A percentile compares a stretch with the other conserved stretches of the same genome.
These are phyloP conservation scores for Aspidiotus destructor DNA, from an alignment of 2,888 invertebrate genomes.

Conservation along the genomic window DNA sequence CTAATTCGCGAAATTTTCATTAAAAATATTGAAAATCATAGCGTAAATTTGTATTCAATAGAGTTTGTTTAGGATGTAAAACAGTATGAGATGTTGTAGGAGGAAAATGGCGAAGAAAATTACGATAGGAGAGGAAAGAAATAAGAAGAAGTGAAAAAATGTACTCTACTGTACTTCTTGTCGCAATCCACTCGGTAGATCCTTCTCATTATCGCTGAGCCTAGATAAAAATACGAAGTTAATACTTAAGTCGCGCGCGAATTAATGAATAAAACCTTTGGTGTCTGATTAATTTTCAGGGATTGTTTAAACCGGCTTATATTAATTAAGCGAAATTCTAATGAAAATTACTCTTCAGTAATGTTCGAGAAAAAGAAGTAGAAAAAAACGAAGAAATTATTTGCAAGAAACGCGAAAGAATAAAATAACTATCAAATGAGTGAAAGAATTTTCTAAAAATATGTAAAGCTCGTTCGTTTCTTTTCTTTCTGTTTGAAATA, in stretches of 20 bases:
- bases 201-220: constrained; percentile 9
- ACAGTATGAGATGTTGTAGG: no score
- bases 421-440: constrained; percentile 18
- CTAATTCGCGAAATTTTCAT: no score
- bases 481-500: neutral
- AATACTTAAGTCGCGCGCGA: constrained; percentile 21
- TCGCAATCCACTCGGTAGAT: neutral
- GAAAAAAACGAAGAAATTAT: constrained; percentile 4
- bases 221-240: constrained; percentile 23
- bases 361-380: constrained; percentile 4
- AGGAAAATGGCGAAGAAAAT: no score
- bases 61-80: no score
- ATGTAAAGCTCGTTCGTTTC: constrained; percentile 12
- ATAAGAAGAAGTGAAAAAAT: neutral
- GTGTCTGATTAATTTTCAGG: constrained; percentile 27
- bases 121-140: no score
- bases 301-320: constrained; percentile 27
- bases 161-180: neutral
- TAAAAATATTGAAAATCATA: no score
- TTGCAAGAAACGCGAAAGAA: constrained; percentile 6
- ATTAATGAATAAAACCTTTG: constrained; percentile 26
- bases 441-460: constrained; percentile 17
- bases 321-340: constrained; percentile 25
- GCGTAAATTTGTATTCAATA: no score
- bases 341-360: constrained; percentile 23